Base-by-base conservation (phyloP, 2,113 vertebrate genomes). In the Guaruba guarouba region DNA sequence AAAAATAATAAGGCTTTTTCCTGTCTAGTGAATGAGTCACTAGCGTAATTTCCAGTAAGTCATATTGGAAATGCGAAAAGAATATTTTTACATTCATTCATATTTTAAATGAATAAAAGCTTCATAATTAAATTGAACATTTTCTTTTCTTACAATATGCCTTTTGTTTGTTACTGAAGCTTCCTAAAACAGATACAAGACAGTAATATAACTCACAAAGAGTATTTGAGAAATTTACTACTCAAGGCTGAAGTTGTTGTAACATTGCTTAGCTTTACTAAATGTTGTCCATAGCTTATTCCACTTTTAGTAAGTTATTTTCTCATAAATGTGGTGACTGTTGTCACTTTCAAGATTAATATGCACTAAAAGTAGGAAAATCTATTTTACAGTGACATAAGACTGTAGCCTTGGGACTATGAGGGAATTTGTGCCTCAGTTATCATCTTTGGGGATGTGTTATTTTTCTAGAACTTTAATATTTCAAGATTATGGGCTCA, bases 261-360 rank as follows among this genome's bases (percentile, higher is more conserved):
- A 79, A 70, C 81, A 55, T 74, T 63, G 24, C 11, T 74, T 48
- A 70, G 59, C 25, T 82, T 92, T 82, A 49, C 37, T 75, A 43
- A 75, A 59, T 49, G 28, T 70, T 92, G 66, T 75, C 74, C 86
- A 37, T 51, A 37, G 23, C 49, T 90, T 55, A 3, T 52, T 92
- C 73, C 23, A 41, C 52, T 88, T 78, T 51, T 77, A 67, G 63
- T 86, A 41, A 37, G 17, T 82, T 87, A 31, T 68, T 68, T 81
- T 55, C 43, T 67, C 29, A 24, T 82, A 63, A 87, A 82, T 49
- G 8, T 73, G 11, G 68, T 76, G 74, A n/a, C 25, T 92, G 31
- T 81, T 96, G 44, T 86, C 78, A 68, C 51, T 83, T 92, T 46
- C 41, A 80, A 52, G 55, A 92, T 95, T 86, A 80, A 64, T 24